Evolutionary conservation across 1,140 invertebrate genomes (phyloP).

Genomic region (Calliopsis andreniformis): DNA sequence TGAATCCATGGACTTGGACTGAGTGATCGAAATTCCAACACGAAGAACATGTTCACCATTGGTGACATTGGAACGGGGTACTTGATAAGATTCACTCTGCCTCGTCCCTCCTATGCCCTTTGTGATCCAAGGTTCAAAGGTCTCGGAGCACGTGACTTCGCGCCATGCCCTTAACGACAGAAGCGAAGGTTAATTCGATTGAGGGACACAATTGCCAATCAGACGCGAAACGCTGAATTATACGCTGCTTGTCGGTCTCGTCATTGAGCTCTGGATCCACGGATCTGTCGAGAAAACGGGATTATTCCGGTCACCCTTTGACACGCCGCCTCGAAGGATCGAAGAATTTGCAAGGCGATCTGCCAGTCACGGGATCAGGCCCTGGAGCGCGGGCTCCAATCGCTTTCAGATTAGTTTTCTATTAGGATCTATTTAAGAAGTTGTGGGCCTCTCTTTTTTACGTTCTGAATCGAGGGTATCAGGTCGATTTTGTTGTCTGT

Average conservation of each 20-base stretch:
- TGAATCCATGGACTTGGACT: not conserved
- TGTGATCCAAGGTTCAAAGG: conserved; percentile 7
- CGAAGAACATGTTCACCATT: no score
- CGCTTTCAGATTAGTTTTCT: conserved; percentile 1
- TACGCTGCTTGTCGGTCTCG: conserved; percentile 32
- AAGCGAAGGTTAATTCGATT: conserved; percentile 37
- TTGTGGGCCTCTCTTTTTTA: not conserved
- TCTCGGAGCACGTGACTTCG: not conserved
- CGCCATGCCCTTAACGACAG: not conserved
- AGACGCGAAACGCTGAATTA: conserved; percentile 50
- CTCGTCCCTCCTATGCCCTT: not conserved
- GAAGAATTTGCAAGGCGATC: conserved; percentile 58
- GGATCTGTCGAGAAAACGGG: conserved; percentile 51
- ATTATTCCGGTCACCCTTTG: conserved; percentile 58
- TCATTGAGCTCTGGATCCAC: conserved; percentile 7
- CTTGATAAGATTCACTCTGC: not conserved
- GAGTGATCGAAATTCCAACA: no score
- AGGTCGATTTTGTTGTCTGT: not conserved
- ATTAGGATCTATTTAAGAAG: not conserved
- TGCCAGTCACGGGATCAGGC: conserved; percentile 7
- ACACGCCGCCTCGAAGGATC: conserved; percentile 42
- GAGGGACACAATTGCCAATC: conserved; percentile 54
- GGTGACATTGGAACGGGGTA: not conserved
- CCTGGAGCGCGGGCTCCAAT: not conserved
- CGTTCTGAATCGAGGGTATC: no score